A percentile compares a stretch with the other conserved stretches of the same genome.
Evolutionary conservation across 2,888 invertebrate species (phyloP).

Genomic region (Epinotia demarniana): DNA sequence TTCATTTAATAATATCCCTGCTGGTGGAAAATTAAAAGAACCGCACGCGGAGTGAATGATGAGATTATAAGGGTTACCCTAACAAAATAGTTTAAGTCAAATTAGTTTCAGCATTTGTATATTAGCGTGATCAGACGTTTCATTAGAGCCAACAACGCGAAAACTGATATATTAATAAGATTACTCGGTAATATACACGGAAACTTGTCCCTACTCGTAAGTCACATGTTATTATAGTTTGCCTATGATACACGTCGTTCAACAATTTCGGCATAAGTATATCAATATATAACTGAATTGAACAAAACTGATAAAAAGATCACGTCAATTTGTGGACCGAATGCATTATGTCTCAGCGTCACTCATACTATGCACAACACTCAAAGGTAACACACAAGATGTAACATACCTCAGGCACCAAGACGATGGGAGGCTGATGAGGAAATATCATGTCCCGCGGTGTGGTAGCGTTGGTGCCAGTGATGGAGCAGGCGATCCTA

Average conservation of each 20-base stretch:
- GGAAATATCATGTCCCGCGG: slow-evolving; percentile 93
- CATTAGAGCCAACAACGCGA: background rate
- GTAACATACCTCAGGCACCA: slow-evolving; percentile 88
- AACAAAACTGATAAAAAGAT: too few relatives aligned
- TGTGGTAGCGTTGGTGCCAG: slow-evolving; percentile 93
- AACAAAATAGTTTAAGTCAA: slow-evolving; percentile 19
- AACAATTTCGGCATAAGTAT: too few relatives aligned
- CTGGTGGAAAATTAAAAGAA: slow-evolving; percentile 36
- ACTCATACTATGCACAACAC: background rate
- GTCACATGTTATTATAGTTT: background rate
- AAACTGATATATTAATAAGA: background rate
- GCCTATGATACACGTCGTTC: background rate
- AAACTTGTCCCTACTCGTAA: background rate
- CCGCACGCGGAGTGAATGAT: slow-evolving; percentile 22
- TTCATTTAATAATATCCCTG: slow-evolving; percentile 27
- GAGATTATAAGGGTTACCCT: slow-evolving; percentile 22
- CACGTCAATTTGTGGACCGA: too few relatives aligned
- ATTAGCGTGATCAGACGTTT: slow-evolving; percentile 7
- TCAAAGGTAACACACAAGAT: background rate
- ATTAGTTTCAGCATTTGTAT: slow-evolving; percentile 16
- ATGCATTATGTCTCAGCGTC: background rate
- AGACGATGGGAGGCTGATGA: slow-evolving; percentile 90
- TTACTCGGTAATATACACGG: background rate
- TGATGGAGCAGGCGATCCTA: slow-evolving; percentile 91
- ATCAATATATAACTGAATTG: too few relatives aligned